Evolutionary conservation across 2,113 vertebrate species (phyloP).

Genomic region (Cyphotilapia sp.): DNA sequence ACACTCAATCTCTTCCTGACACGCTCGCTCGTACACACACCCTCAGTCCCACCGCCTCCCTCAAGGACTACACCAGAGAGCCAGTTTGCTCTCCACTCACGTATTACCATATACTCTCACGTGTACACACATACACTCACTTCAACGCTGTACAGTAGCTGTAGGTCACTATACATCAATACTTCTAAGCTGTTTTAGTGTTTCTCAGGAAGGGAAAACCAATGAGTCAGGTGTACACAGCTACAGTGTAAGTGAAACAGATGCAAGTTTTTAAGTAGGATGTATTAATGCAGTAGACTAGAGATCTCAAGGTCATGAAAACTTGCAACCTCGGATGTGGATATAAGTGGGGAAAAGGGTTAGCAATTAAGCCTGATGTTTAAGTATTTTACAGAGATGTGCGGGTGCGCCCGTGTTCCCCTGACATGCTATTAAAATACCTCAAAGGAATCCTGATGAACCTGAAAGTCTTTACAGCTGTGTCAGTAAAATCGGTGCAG

Average conservation of each 20-base stretch:
- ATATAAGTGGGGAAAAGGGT: not conserved
- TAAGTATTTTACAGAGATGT: not conserved
- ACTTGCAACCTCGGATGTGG: not conserved
- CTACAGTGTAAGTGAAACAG: not conserved
- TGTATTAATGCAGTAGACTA: not conserved
- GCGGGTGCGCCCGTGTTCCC: not conserved
- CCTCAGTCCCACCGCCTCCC: constrained; percentile 5
- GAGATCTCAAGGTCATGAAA: not conserved
- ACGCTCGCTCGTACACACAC: constrained; percentile 18
- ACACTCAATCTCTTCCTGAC: constrained; percentile 65
- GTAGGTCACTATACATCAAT: constrained; percentile 4
- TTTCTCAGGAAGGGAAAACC: not conserved
- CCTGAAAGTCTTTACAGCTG: not conserved
- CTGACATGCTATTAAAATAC: not conserved
- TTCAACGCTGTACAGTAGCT: not conserved
- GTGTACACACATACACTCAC: not conserved
- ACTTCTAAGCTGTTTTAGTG: not conserved
- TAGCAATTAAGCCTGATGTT: not conserved
- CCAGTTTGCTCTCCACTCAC: constrained; percentile 44
- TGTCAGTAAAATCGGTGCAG: not conserved
- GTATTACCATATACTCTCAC: constrained; percentile 20
- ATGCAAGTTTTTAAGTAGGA: not conserved
- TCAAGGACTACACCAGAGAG: constrained; percentile 26
- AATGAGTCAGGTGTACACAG: not conserved
- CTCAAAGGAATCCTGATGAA: not conserved